Evolutionary conservation across 2,888 invertebrate genomes (phyloP).

Genomic region (Perithous albicinctus): DNA sequence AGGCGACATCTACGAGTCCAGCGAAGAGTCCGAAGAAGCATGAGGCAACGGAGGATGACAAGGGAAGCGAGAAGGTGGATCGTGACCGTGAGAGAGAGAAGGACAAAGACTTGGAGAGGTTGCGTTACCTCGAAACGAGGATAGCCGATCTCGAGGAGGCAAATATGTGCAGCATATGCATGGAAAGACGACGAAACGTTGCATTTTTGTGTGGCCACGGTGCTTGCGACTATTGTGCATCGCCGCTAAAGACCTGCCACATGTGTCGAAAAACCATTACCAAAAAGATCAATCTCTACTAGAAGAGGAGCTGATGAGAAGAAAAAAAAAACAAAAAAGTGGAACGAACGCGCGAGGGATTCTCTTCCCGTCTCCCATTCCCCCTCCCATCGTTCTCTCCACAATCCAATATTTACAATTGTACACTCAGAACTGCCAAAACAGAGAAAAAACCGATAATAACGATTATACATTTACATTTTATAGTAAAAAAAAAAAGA

Average conservation of each 20-base stretch:
- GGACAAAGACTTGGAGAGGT: slow-evolving; percentile 80
- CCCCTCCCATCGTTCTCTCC: slow-evolving; percentile 35
- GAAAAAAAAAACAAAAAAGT: slow-evolving; percentile 13
- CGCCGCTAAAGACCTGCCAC: slow-evolving; percentile 93
- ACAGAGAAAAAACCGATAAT: slow-evolving; percentile 67
- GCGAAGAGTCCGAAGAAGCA: slow-evolving; percentile 70
- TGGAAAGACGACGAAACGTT: slow-evolving; percentile 93
- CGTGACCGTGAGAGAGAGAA: slow-evolving; percentile 75
- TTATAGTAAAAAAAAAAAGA: slow-evolving; percentile 45
- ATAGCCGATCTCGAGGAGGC: slow-evolving; percentile 95
- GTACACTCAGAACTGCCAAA: slow-evolving; percentile 73
- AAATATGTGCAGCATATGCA: slow-evolving; percentile 94
- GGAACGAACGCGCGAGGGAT: slow-evolving; percentile 14
- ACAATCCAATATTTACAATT: slow-evolving; percentile 49
- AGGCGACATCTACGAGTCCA: slow-evolving; percentile 60
- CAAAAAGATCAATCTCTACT: slow-evolving; percentile 89
- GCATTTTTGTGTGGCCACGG: slow-evolving; percentile 96
- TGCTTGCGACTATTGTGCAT: slow-evolving; percentile 93
- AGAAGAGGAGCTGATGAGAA: slow-evolving; percentile 62
- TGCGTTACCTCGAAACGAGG: slow-evolving; percentile 90
- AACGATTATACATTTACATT: slow-evolving; percentile 59
- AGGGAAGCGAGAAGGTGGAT: slow-evolving; percentile 70
- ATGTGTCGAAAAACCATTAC: slow-evolving; percentile 93
- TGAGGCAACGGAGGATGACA: slow-evolving; percentile 67
- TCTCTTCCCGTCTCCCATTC: slow-evolving; percentile 25